These are phyloP conservation scores for Cephus pygmeus DNA, from an alignment of 2,888 invertebrate species.

Conservation along the genomic window DNA sequence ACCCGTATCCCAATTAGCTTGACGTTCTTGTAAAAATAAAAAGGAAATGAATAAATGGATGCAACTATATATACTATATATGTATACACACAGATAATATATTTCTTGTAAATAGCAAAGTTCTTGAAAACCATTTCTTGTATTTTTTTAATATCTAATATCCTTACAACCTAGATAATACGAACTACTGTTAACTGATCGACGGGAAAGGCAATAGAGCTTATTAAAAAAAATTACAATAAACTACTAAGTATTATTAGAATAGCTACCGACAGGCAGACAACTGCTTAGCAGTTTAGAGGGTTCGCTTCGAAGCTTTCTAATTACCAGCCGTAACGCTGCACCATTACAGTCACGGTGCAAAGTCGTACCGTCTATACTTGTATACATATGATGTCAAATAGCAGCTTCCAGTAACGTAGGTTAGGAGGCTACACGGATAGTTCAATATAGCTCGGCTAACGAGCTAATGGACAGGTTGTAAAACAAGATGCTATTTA, in stretches of 20 bases:
- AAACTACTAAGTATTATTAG: background rate
- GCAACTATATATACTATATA: background rate
- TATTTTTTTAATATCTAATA: background rate
- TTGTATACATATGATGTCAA: background rate
- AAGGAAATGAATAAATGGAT: background rate
- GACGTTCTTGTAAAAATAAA: background rate
- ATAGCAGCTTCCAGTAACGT: background rate
- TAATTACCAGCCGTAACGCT: constrained; percentile 7
- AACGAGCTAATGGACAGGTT: constrained; percentile 25
- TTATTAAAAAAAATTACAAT: background rate
- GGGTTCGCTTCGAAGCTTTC: constrained; percentile 8
- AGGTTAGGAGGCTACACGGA: background rate
- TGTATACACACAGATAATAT: background rate
- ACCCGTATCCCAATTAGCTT: background rate
- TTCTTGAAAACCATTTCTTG: background rate
- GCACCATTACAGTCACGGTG: background rate
- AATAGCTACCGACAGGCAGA: background rate
- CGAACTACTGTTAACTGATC: background rate
- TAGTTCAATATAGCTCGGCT: constrained; percentile 9
- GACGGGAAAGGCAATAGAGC: background rate
- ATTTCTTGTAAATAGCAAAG: background rate
- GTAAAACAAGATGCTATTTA: constrained; percentile 21
- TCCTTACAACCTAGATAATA: background rate
- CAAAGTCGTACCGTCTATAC: background rate
- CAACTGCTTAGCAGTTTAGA: constrained; percentile 7